Percentiles rank a stretch among this genome's conserved stretches.
These are phyloP conservation scores for Cherax quadricarinatus DNA, from an alignment of 1,140 invertebrate genomes.

Conservation along the genomic window DNA sequence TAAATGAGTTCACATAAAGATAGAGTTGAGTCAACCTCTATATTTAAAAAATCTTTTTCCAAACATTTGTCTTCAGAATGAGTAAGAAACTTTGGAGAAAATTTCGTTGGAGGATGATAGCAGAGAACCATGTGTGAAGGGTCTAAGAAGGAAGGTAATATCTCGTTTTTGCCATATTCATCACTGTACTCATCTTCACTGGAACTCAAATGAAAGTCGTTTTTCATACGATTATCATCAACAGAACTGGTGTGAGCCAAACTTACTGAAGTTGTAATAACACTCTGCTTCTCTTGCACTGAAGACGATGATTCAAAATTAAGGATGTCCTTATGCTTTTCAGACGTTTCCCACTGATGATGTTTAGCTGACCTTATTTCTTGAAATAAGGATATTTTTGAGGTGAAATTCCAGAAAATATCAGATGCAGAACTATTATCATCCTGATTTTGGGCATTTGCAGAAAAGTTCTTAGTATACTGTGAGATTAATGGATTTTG, in stretches of 20 bases:
- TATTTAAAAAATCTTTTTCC: background rate
- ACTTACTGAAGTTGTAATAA: background rate
- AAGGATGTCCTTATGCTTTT: background rate
- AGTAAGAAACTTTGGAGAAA: slow-evolving; percentile 1
- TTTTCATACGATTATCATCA: background rate
- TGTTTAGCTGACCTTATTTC: background rate
- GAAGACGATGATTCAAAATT: background rate
- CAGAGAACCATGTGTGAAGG: background rate
- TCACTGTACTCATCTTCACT: background rate
- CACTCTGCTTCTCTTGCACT: background rate
- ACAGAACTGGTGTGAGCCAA: background rate
- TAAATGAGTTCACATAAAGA: background rate
- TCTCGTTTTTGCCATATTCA: background rate
- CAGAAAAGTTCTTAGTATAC: too few relatives aligned
- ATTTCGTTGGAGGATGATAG: slow-evolving; percentile 29
- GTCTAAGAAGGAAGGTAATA: background rate
- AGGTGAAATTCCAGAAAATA: too few relatives aligned
- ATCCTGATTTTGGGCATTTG: too few relatives aligned
- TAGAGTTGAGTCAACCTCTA: background rate
- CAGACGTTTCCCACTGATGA: background rate
- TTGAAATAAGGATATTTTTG: background rate
- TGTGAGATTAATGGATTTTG: too few relatives aligned
- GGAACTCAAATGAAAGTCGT: background rate
- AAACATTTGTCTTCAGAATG: background rate
- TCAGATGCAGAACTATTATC: too few relatives aligned